Evolutionary conservation across 2,113 vertebrate genomes (phyloP), one percentile per base, ranked within the genome.

Genomic region (Gobius niger): DNA sequence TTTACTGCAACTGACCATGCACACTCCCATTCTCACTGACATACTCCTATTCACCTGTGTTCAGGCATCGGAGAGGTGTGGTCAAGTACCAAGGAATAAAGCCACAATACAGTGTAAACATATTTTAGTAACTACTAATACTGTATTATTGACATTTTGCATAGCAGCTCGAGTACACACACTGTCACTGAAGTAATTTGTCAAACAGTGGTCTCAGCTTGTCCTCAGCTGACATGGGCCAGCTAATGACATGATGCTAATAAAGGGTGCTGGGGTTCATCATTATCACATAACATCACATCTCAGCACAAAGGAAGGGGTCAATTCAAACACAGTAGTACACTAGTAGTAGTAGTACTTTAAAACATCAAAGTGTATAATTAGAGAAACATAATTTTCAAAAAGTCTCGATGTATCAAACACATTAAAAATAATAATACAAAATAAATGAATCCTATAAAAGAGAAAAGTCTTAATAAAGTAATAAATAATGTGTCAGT

Each of bases 401-500:
- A 53, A 53, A 53, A 19, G 16, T 18, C 2, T 7, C 7, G 9
- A 53, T 19, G 8, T 11, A 6, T 24, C 11, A 5, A 10, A 24
- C 18, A 54, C 16, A 54, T 54, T 6, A 11, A 54, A 2, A 9
- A 54, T 10, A 1, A 54, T 5, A 16, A 54, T 54, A 12, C 6
- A 14, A 14, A 49, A 14, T 5, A 47, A 4, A 47, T 47, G 14
- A 13, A 12, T 47, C 11, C 11, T 5, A 13, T 47, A 47, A 11
- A 47, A 14, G 14, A 11, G 13, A 49, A 14, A 14, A 54, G 18
- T 67, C 6, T 71, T 62, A n/a, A n/a, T n/a, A n/a, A n/a, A n/a
- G 10, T 73, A 80, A 88, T 65, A 90, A 88, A 87, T 67, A 78
- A 76, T 89, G 75, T 86, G 86, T 86, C 80, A 88, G 77, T 87